Conservation (phyloP, 2,888 invertebrate genomes). For the Leptura quadrifasciata region DNA sequence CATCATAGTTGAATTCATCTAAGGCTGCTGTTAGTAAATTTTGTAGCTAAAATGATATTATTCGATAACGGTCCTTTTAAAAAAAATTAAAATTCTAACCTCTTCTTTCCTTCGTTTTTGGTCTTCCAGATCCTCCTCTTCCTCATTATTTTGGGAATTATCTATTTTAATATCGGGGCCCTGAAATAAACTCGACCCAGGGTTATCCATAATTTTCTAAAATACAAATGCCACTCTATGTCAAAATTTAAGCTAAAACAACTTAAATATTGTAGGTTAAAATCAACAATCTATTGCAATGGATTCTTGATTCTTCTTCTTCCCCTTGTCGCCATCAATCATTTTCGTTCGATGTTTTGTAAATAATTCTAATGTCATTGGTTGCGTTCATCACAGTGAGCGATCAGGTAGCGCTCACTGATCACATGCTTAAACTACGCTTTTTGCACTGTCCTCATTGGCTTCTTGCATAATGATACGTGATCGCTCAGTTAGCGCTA, state of each 20-base stretch:
- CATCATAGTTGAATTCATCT: constrained; percentile 81
- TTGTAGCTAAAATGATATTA: constrained; percentile 76
- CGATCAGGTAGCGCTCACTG: no score
- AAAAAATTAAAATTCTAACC: constrained; percentile 70
- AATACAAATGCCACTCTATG: neutral
- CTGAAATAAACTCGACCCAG: constrained; percentile 84
- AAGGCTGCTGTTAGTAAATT: constrained; percentile 81
- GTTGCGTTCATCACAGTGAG: no score
- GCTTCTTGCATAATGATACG: no score
- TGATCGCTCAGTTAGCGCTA: no score
- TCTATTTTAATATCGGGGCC: constrained; percentile 81
- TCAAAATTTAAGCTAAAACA: neutral
- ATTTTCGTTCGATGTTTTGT: no score
- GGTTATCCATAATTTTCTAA: constrained; percentile 65
- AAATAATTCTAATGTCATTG: no score
- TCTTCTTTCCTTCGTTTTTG: constrained; percentile 81
- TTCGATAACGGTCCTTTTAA: neutral
- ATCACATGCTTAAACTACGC: no score
- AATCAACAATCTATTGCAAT: neutral
- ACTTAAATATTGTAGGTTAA: neutral
- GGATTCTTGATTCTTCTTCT: neutral
- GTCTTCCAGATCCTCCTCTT: constrained; percentile 81
- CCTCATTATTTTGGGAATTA: constrained; percentile 80
- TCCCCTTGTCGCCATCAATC: neutral
- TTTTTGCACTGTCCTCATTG: no score